Evolutionary conservation across 2,797 vertebrate species (phyloP).

Genomic region (Pangasius sanitwongsei): DNA sequence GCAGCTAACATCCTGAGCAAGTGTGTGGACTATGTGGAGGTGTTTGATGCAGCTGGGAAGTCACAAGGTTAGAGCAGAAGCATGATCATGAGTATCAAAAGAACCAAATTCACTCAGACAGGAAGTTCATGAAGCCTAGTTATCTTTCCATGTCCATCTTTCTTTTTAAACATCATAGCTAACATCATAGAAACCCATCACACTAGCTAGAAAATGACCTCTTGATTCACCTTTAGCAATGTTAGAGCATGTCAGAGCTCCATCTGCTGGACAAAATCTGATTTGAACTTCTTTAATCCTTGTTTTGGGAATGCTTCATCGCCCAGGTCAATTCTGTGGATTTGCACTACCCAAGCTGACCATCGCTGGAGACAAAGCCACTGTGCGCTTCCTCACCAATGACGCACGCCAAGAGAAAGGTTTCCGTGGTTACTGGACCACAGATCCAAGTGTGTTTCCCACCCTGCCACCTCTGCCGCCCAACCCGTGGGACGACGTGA

Average conservation of each 20-base stretch:
- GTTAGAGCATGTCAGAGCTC: not conserved
- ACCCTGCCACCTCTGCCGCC: slow-evolving; percentile 64
- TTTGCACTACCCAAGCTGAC: slow-evolving; percentile 56
- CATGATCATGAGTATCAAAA: not conserved
- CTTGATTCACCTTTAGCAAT: not conserved
- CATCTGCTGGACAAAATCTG: not conserved
- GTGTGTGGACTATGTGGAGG: slow-evolving; percentile 77
- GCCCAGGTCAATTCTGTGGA: slow-evolving; percentile 75
- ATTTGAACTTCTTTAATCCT: not conserved
- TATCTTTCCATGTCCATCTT: not conserved
- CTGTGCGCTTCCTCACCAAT: slow-evolving; percentile 75
- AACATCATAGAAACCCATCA: not conserved
- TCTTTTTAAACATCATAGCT: not conserved
- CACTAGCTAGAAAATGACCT: not conserved
- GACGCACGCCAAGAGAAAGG: slow-evolving; percentile 66
- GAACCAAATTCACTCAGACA: not conserved
- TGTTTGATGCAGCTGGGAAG: slow-evolving; percentile 68
- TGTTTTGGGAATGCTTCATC: slow-evolving; percentile 8
- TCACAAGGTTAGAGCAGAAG: slow-evolving; percentile 33
- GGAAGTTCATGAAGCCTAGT: not conserved
- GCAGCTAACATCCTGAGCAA: slow-evolving; percentile 60
- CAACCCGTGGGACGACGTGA: slow-evolving; percentile 72
- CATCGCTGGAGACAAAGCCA: slow-evolving; percentile 57
- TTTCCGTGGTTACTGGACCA: slow-evolving; percentile 79
- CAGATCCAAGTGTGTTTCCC: slow-evolving; percentile 62